Percentiles rank a stretch among this genome's conserved stretches.
phyloP scores from a whole-genome alignment of 2,797 vertebrate species.

The Mastacembelus armatus region DNA sequence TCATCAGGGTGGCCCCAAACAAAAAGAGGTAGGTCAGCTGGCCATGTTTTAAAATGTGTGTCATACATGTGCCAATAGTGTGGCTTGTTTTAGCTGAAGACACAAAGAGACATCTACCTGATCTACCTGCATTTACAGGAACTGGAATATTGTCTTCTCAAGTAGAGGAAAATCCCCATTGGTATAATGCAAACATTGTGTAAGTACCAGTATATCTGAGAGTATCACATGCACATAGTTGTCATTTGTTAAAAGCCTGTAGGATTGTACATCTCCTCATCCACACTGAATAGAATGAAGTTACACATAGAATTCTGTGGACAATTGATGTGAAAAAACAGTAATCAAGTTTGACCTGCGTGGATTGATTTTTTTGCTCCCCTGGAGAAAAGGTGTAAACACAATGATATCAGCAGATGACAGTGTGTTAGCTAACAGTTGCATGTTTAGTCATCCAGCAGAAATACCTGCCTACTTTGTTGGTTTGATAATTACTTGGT shows the following conservation, averaged over 20 bases:
- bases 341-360: no score
- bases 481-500: no score
- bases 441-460: no score
- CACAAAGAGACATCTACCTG: conserved; percentile 16
- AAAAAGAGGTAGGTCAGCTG: conserved; percentile 80
- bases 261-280: no score
- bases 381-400: no score
- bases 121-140: conserved; percentile 73
- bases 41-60: conserved; percentile 29
- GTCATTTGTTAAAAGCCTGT: neutral
- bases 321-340: no score
- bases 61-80: conserved; percentile 1
- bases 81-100: conserved; percentile 5
- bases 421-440: no score
- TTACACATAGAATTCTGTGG: neutral
- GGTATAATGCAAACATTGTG: conserved; percentile 89
- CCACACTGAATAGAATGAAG: no score
- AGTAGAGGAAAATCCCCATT: conserved; percentile 87
- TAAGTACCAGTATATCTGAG: conserved; percentile 71
- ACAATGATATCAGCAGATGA: no score
- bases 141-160: conserved; percentile 86
- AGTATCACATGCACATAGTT: neutral
- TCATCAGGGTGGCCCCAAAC: conserved; percentile 84
- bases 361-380: no score
- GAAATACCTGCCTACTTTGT: no score